Evolutionary conservation across 1,140 invertebrate species (phyloP).

Genomic region (Leguminivora glycinivorella): DNA sequence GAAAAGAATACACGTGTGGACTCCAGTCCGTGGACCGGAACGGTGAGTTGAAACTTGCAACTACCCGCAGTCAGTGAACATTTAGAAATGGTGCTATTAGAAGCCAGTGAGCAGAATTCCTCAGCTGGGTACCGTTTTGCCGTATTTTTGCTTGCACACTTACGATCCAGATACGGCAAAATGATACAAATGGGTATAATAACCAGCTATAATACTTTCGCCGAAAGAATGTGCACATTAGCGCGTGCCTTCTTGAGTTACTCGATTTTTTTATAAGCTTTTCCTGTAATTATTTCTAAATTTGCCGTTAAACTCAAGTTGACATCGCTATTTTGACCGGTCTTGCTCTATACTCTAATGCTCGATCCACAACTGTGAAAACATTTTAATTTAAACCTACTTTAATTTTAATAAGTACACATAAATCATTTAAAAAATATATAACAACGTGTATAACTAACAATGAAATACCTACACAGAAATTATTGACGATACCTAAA

Average conservation of each 20-base stretch:
- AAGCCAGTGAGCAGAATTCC: conserved; percentile 2
- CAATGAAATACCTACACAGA: conserved; percentile 25
- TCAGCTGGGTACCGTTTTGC: not conserved
- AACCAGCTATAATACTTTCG: not conserved
- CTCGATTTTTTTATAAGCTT: not conserved
- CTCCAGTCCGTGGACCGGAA: not conserved
- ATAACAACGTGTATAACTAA: conserved; percentile 29
- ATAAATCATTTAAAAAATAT: conserved; percentile 27
- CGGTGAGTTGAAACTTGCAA: not conserved
- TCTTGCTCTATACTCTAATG: not conserved
- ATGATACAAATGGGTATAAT: too few relatives aligned
- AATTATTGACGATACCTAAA: conserved; percentile 22
- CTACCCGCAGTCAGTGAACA: not conserved
- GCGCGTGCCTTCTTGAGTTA: not conserved
- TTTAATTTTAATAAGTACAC: conserved; percentile 6
- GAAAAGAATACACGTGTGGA: too few relatives aligned
- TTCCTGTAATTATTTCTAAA: not conserved
- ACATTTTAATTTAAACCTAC: not conserved
- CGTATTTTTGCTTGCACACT: too few relatives aligned
- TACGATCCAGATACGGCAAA: too few relatives aligned
- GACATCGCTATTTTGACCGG: not conserved
- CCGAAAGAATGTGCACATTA: not conserved
- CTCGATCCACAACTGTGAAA: conserved; percentile 1
- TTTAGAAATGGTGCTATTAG: conserved; percentile 16
- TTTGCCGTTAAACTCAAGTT: not conserved